Evolutionary conservation across 2,888 invertebrate genomes (phyloP).

Genomic region (Malthinus seriepunctatus): DNA sequence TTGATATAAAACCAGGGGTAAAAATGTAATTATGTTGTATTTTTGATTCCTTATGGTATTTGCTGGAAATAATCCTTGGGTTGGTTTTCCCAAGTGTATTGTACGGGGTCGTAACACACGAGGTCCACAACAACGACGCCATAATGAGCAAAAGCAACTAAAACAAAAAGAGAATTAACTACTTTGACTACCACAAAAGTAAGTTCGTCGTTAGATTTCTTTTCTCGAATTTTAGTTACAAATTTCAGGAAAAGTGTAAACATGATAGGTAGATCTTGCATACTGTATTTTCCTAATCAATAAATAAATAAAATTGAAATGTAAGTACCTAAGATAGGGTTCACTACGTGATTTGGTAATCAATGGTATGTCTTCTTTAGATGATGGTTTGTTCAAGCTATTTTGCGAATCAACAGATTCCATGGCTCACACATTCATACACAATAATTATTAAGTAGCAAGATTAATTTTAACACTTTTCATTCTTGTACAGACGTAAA

Average conservation of each 20-base stretch:
- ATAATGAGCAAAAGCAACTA: conserved; percentile 79
- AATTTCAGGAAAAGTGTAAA: too few species aligned
- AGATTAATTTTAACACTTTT: background rate
- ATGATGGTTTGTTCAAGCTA: conserved; percentile 50
- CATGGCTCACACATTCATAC: conserved; percentile 32
- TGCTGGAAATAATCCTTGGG: conserved; percentile 84
- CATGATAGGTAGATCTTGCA: too few species aligned
- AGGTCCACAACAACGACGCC: conserved; percentile 73
- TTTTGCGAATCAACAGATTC: conserved; percentile 52
- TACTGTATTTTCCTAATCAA: background rate
- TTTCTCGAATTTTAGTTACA: background rate
- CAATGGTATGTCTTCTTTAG: conserved; percentile 71
- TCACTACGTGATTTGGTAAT: conserved; percentile 66
- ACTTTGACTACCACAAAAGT: background rate
- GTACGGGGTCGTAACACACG: conserved; percentile 76
- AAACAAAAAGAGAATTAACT: conserved; percentile 30
- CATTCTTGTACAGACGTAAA: background rate
- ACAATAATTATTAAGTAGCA: background rate
- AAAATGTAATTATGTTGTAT: conserved; percentile 90
- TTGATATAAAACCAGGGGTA: conserved; percentile 92
- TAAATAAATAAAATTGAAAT: conserved; percentile 12
- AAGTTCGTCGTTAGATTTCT: background rate
- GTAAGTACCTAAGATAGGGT: conserved; percentile 56
- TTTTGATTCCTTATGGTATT: conserved; percentile 98
- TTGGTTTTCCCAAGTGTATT: conserved; percentile 75